Evolutionary conservation across 2,113 vertebrate species (phyloP), one percentile per base, ranked within the genome.

Genomic region (human): DNA sequence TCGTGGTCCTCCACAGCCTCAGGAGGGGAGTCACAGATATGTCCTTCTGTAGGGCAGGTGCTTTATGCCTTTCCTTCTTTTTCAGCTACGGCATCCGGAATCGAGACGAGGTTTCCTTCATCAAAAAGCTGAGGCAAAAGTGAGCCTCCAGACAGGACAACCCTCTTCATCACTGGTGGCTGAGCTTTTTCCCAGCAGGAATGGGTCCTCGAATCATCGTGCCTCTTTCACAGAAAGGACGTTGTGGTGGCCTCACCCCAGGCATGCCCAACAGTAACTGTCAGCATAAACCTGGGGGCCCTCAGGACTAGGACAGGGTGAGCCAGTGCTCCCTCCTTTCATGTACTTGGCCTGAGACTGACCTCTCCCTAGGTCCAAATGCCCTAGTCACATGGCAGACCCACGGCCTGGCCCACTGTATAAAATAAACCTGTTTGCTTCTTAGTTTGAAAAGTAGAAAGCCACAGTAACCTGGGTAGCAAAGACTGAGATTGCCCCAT

Each of bases 71-170:
- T 5, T 73, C n/a, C 88, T 64, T 97, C n/a, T 59, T 1, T 98
- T 97, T 70, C 97, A 99, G 99, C 94, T 99, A 99, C 0, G 99
- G 99, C 20, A 99, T 99, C 98, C 99, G 99, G 92, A 99, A 99
- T 98, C 98, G 99, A 97, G 99, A 99, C 8, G 99, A 99, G 96
- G 99, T 99, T 97, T 99, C 99, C 38, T 99, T 99, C 97, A 98
- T 99, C 96, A 99, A 99, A 98, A 99, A 99, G 92, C 99, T 99
- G 57, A 99, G 99, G 83, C 97, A 98, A n/a, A 98, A 98, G 25
- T 98, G 89, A 98, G 16, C 14, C 16, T 68, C 61, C n/a, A 23
- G 18, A 45, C 50, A 25, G 25, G 59, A 59, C 72, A 57, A 1
- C 61, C 78, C 3, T 30, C 13, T 35, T 50, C 35, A 14, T 43